A percentile compares a stretch with the other conserved stretches of the same genome.
Evolutionary conservation across 2,888 invertebrate genomes (phyloP).

Genomic region (Ophion costatus): DNA sequence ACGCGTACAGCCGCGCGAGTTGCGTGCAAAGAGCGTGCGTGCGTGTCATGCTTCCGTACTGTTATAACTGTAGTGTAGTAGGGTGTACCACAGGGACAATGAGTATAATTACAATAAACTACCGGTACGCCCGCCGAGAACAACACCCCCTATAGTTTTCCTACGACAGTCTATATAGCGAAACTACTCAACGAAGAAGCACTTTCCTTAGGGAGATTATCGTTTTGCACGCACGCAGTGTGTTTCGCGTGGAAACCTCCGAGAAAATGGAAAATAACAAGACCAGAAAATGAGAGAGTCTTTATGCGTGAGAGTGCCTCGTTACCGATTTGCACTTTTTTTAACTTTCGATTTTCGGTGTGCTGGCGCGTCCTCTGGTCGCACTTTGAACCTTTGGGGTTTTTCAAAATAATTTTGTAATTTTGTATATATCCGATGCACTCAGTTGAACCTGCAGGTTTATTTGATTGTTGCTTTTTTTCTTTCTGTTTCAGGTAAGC

Average conservation of each 20-base stretch:
- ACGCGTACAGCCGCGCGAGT: slow-evolving; percentile 56
- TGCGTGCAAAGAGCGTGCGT: slow-evolving; percentile 71
- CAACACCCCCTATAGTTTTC: slow-evolving; percentile 56
- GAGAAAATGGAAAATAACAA: slow-evolving; percentile 40
- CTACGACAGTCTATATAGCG: slow-evolving; percentile 11
- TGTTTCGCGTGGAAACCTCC: slow-evolving; percentile 19
- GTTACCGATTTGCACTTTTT: neutral
- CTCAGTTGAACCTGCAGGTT: neutral
- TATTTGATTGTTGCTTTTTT: slow-evolving; percentile 5
- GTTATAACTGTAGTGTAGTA: slow-evolving; percentile 49
- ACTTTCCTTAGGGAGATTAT: slow-evolving; percentile 40
- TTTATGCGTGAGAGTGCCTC: neutral
- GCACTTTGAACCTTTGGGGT: neutral
- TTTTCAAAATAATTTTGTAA: neutral
- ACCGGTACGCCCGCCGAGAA: slow-evolving; percentile 70
- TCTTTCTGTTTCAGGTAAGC: slow-evolving; percentile 78
- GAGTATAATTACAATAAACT: slow-evolving; percentile 78
- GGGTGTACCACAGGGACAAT: slow-evolving; percentile 74
- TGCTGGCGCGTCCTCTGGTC: neutral
- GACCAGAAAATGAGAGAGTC: slow-evolving; percentile 9
- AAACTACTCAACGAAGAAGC: slow-evolving; percentile 54
- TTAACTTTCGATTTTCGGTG: neutral
- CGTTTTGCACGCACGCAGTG: slow-evolving; percentile 41
- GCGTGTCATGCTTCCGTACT: slow-evolving; percentile 69
- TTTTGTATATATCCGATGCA: neutral